These are phyloP conservation scores for Paraescarpia echinospica DNA, from an alignment of 1,140 invertebrate genomes.

Conservation along the genomic window DNA sequence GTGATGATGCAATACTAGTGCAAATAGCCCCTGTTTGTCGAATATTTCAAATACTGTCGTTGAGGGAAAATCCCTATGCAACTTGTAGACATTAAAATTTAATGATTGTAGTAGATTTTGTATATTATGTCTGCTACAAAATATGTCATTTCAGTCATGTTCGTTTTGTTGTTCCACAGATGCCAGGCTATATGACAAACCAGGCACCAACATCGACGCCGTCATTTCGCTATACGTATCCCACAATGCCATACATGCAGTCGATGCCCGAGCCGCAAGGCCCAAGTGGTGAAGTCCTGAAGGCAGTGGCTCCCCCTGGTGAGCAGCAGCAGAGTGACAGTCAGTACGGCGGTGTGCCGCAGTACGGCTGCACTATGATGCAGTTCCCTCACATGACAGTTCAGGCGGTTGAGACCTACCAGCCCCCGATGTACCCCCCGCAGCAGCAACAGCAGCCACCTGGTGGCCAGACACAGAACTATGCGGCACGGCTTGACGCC, in stretches of 20 bases:
- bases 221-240: neutral
- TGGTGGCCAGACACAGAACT: neutral
- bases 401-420: slow-evolving; percentile 8
- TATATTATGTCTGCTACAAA: too few relatives aligned
- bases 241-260: neutral
- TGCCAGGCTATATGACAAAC: neutral
- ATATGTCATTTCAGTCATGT: neutral
- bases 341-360: neutral
- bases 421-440: neutral
- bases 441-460: slow-evolving; percentile 15
- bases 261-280: neutral
- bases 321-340: neutral
- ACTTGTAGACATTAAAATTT: too few relatives aligned
- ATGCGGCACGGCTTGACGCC: neutral
- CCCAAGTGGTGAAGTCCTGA: neutral
- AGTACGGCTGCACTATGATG: neutral
- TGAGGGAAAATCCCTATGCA: too few relatives aligned
- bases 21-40: too few relatives aligned
- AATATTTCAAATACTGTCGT: too few relatives aligned
- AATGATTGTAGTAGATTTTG: too few relatives aligned
- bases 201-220: neutral
- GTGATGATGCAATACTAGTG: too few relatives aligned
- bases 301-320: neutral
- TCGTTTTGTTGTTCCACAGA: neutral
- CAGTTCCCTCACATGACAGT: slow-evolving; percentile 10